Conservation (phyloP, 64 coral and sea anemone genomes). For the Exaiptasia diaphana region DNA sequence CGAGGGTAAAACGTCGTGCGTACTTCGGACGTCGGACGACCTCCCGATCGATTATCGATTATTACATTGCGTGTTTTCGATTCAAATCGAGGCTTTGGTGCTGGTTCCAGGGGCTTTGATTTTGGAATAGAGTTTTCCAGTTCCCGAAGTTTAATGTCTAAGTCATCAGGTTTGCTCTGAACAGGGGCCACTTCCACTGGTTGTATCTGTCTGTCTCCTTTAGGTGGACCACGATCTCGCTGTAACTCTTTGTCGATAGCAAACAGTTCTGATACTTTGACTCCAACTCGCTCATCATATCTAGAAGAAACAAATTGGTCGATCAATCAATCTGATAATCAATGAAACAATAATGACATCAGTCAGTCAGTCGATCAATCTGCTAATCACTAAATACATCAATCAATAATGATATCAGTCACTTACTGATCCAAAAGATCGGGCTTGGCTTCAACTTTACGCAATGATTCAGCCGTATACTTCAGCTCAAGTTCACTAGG, state of each 20-base stretch:
- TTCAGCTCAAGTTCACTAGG: constrained; percentile 49
- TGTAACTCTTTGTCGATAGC: constrained; percentile 73
- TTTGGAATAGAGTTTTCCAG: constrained; percentile 24
- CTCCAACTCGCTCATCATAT: constrained; percentile 75
- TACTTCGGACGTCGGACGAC: constrained; percentile 29
- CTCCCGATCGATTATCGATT: constrained; percentile 55
- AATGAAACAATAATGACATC: too few relatives aligned
- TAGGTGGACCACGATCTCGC: constrained; percentile 51
- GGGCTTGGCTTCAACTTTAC: constrained; percentile 69
- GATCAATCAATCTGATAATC: too few relatives aligned
- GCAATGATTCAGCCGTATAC: constrained; percentile 66
- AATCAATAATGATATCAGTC: too few relatives aligned
- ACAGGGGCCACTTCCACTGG: constrained; percentile 39
- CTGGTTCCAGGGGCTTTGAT: constrained; percentile 25
- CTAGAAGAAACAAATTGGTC: neutral
- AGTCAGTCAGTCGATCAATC: too few relatives aligned
- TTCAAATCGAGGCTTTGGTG: constrained; percentile 34
- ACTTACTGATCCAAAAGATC: constrained; percentile 55
- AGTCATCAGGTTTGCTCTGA: constrained; percentile 41
- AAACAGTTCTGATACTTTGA: constrained; percentile 78
- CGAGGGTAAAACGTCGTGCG: constrained; percentile 68
- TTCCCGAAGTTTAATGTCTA: constrained; percentile 58
- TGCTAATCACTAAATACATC: too few relatives aligned
- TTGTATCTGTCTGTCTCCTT: too few relatives aligned
- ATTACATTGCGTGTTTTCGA: constrained; percentile 68